These are phyloP conservation scores for Marronus borbonicus DNA, from an alignment of 2,888 invertebrate genomes.

Conservation along the genomic window DNA sequence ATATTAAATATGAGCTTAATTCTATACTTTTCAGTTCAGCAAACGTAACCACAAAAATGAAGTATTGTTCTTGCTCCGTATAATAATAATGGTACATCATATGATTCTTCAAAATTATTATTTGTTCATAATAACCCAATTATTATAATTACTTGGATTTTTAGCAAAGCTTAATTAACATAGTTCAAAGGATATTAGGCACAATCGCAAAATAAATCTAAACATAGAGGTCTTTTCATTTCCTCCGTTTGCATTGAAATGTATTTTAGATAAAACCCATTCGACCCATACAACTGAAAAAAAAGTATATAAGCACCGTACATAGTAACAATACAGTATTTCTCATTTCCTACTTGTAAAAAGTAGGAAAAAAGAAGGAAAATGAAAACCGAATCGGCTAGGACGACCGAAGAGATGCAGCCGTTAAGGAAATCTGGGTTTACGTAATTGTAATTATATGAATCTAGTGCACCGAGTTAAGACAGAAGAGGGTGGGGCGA, in stretches of 20 bases:
- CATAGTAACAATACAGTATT: slow-evolving; percentile 20
- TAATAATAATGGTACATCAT: no score
- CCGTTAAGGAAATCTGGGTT: slow-evolving; percentile 53
- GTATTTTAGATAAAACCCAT: no score
- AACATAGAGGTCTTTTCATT: no score
- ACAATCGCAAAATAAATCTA: no score
- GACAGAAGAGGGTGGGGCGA: slow-evolving; percentile 61
- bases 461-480: slow-evolving; percentile 62
- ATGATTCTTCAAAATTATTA: background rate
- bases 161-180: background rate
- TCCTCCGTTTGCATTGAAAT: no score
- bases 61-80: no score
- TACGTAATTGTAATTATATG: slow-evolving; percentile 61
- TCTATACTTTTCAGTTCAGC: no score
- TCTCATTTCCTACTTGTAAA: slow-evolving; percentile 9
- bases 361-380: slow-evolving; percentile 7
- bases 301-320: slow-evolving; percentile 10
- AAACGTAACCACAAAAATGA: no score
- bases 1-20: no score
- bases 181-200: no score
- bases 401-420: slow-evolving; percentile 32
- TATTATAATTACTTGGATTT: background rate
- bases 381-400: slow-evolving; percentile 14
- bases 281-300: no score
- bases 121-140: background rate